Conservation (phyloP, 2,113 vertebrate genomes). For the Embiotoca jacksoni region DNA sequence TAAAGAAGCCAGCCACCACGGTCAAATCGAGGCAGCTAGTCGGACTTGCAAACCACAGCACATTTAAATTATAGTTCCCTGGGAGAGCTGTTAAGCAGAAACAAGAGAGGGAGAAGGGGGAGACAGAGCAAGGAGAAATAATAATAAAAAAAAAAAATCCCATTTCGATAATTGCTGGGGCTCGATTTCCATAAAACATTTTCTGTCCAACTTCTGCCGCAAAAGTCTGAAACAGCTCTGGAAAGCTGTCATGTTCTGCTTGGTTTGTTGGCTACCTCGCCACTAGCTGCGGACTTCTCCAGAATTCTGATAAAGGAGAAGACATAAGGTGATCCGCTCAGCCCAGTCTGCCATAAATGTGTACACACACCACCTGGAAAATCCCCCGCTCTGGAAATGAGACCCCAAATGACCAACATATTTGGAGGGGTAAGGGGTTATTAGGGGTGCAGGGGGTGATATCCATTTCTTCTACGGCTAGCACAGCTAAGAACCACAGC, state of each 20-base stretch:
- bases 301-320: constrained; percentile 43
- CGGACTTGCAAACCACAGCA: constrained; percentile 75
- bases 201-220: constrained; percentile 58
- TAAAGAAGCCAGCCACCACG: constrained; percentile 55
- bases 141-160: constrained; percentile 28
- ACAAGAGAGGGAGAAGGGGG: constrained; percentile 41
- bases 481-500: constrained; percentile 35
- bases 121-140: neutral
- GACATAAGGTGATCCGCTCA: constrained; percentile 42
- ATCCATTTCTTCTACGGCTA: constrained; percentile 19
- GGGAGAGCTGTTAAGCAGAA: constrained; percentile 72
- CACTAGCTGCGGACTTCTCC: constrained; percentile 14
- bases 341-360: constrained; percentile 38
- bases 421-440: constrained; percentile 7
- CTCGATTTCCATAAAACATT: constrained; percentile 77
- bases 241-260: constrained; percentile 41
- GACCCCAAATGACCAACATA: constrained; percentile 45
- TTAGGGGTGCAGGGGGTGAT: constrained; percentile 18
- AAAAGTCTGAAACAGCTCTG: constrained; percentile 62
- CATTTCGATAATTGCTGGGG: constrained; percentile 71
- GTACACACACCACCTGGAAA: constrained; percentile 52
- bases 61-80: constrained; percentile 78
- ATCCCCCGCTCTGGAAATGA: constrained; percentile 56
- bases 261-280: constrained; percentile 26
- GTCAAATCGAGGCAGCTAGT: constrained; percentile 57